phyloP scores from a whole-genome alignment of 1,140 invertebrate species.

The Neomicropteryx cornuta region DNA sequence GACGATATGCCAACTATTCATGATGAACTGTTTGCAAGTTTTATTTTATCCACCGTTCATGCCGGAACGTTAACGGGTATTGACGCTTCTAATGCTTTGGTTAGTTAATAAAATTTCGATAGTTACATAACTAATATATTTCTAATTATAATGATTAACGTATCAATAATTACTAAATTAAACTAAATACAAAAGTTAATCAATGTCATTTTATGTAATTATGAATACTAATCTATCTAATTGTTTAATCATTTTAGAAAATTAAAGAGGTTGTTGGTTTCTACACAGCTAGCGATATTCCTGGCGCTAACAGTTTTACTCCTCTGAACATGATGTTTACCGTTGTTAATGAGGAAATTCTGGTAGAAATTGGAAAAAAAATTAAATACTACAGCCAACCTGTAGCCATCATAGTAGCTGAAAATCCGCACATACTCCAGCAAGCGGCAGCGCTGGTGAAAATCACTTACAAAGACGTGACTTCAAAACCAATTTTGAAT shows the following conservation, averaged over 20 bases:
- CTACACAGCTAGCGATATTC: slow-evolving; percentile 56
- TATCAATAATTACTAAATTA: too few relatives aligned
- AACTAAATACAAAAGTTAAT: too few relatives aligned
- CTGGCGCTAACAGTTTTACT: slow-evolving; percentile 48
- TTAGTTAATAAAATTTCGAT: too few relatives aligned
- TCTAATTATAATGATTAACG: too few relatives aligned
- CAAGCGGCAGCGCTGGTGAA: slow-evolving; percentile 53
- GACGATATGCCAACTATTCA: too few relatives aligned
- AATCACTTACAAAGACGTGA: slow-evolving; percentile 46
- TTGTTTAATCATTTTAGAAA: slow-evolving; percentile 32
- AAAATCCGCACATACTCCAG: slow-evolving; percentile 45
- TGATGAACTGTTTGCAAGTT: too few relatives aligned
- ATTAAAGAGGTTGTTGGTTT: slow-evolving; percentile 56
- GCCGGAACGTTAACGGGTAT: too few relatives aligned
- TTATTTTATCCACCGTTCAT: too few relatives aligned
- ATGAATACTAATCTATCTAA: too few relatives aligned
- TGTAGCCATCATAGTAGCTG: slow-evolving; percentile 60
- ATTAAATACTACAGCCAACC: slow-evolving; percentile 62
- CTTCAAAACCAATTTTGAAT: slow-evolving; percentile 23
- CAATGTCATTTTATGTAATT: too few relatives aligned
- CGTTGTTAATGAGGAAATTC: slow-evolving; percentile 38
- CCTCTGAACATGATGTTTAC: slow-evolving; percentile 19
- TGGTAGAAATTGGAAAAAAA: slow-evolving; percentile 34
- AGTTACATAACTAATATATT: too few relatives aligned
- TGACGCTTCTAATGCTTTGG: slow-evolving; percentile 45